phyloP scores from a whole-genome alignment of 2,797 vertebrate genomes.

The Pantherophis vulpinus region DNA sequence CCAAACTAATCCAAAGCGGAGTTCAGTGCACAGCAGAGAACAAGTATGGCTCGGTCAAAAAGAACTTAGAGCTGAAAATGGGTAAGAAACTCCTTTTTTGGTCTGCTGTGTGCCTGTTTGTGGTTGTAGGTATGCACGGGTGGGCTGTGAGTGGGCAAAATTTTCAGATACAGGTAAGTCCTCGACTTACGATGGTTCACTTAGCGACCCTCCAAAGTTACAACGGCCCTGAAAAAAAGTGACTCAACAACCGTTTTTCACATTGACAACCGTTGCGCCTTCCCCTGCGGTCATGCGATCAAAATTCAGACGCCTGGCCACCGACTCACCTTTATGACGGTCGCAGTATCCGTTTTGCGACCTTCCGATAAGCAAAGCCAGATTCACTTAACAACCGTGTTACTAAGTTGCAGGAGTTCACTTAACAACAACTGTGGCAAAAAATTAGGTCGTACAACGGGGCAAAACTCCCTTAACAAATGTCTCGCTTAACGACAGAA shows the following conservation, averaged over 20 bases:
- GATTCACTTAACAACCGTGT: background rate
- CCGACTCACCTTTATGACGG: no score
- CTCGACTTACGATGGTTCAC: background rate
- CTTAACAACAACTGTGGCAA: background rate
- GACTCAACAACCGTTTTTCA: background rate
- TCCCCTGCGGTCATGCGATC: background rate
- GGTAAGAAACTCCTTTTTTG: background rate
- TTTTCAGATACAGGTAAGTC: background rate
- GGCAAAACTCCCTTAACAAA: no score
- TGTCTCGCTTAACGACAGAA: background rate
- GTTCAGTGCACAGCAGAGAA: background rate
- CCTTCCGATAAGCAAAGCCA: no score
- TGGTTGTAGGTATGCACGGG: background rate
- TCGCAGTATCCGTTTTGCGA: no score
- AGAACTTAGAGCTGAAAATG: background rate
- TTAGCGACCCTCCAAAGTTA: background rate
- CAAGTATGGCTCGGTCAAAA: background rate
- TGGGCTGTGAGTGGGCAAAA: no score
- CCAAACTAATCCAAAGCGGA: background rate
- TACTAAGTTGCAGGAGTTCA: background rate
- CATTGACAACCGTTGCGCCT: rapidly evolving
- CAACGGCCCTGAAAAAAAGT: background rate
- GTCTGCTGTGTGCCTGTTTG: background rate
- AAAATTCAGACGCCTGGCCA: background rate
- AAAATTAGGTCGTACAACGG: background rate